A percentile compares a stretch with the other conserved stretches of the same genome.
Conservation (phyloP, 2,113 vertebrate genomes). For the Macroglossus sobrinus region DNA sequence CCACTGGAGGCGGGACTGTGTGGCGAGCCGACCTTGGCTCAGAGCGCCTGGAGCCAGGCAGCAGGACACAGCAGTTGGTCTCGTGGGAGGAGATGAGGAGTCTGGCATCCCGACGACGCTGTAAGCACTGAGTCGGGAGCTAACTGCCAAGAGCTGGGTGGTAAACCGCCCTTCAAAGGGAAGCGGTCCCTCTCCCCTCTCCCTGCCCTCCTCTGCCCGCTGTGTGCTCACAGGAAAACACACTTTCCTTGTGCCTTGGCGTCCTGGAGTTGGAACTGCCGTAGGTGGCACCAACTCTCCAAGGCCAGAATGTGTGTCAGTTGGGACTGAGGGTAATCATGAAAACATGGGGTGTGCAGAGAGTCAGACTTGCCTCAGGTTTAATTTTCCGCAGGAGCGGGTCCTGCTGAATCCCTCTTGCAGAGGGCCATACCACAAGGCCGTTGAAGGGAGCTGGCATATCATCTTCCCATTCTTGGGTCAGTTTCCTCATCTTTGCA, state of each 20-base stretch:
- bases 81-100: slow-evolving; percentile 40
- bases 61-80: slow-evolving; percentile 39
- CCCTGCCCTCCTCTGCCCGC: not conserved
- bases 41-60: not conserved
- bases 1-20: not conserved
- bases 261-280: not conserved
- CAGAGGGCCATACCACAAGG: not conserved
- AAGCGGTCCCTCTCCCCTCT: not conserved
- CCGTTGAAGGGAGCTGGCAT: not conserved
- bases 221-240: not conserved
- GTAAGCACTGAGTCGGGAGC: not conserved
- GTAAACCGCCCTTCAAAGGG: slow-evolving; percentile 32
- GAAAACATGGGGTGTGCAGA: not conserved
- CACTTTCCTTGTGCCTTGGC: not conserved
- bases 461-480: not conserved
- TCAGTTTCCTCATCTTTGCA: not conserved
- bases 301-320: not conserved
- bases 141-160: slow-evolving; percentile 20
- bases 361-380: not conserved
- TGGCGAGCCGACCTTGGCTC: not conserved
- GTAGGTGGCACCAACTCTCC: not conserved
- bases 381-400: not conserved
- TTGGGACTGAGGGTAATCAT: not conserved
- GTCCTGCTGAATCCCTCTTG: not conserved
- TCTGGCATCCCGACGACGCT: not conserved